A percentile compares a stretch with the other conserved stretches of the same genome.
These are phyloP conservation scores for Papilio dardanus DNA, from an alignment of 1,140 invertebrate species.

Conservation along the genomic window DNA sequence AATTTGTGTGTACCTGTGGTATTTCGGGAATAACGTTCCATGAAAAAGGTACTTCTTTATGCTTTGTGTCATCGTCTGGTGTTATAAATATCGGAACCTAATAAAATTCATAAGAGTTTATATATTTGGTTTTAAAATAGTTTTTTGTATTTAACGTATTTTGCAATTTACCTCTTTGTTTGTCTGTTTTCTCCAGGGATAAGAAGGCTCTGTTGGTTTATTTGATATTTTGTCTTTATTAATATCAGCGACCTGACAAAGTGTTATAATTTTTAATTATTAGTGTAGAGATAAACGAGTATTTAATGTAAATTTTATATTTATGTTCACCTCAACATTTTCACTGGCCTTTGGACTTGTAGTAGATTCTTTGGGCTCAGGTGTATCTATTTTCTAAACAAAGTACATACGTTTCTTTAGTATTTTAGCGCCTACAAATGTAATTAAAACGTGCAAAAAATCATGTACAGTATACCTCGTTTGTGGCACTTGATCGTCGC, in stretches of 20 bases:
- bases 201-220: slow-evolving; percentile 49
- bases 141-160: slow-evolving; percentile 18
- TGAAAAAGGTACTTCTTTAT: slow-evolving; percentile 71
- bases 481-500: slow-evolving; percentile 45
- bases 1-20: slow-evolving; percentile 66
- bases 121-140: slow-evolving; percentile 36
- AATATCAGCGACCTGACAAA: slow-evolving; percentile 45
- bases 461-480: slow-evolving; percentile 37
- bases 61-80: slow-evolving; percentile 56
- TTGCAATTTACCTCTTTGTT: slow-evolving; percentile 49
- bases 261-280: slow-evolving; percentile 20
- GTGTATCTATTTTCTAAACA: slow-evolving; percentile 24
- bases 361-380: slow-evolving; percentile 8
- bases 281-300: not conserved
- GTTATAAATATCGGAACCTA: slow-evolving; percentile 63
- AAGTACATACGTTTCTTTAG: slow-evolving; percentile 25
- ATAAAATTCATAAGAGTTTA: slow-evolving; percentile 27
- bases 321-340: slow-evolving; percentile 23
- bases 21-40: slow-evolving; percentile 76
- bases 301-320: not conserved
- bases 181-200: slow-evolving; percentile 59
- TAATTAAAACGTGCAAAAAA: not conserved
- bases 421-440: not conserved
- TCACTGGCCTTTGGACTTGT: not conserved
- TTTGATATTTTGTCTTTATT: slow-evolving; percentile 46